These are phyloP conservation scores for Muntiacus muntjak DNA, from an alignment of 2,113 vertebrate species.

Conservation along the genomic window DNA sequence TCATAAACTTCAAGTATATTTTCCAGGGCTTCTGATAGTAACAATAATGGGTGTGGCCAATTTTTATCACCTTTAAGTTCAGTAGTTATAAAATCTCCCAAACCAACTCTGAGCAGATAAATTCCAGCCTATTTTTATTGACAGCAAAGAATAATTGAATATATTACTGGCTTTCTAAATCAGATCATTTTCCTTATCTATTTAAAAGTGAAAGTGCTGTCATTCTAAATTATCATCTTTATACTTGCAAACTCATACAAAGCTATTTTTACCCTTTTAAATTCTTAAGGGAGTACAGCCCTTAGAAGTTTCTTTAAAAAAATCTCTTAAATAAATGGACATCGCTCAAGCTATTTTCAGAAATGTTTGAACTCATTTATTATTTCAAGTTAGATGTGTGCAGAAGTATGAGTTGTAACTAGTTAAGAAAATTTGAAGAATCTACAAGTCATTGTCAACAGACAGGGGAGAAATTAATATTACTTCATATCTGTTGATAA, in stretches of 20 bases:
- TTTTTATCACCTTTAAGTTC: not conserved
- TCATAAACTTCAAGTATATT: not conserved
- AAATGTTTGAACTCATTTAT: not conserved
- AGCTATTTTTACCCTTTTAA: not conserved
- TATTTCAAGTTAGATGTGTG: not conserved
- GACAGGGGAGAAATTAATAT: not conserved
- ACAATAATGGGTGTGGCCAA: not conserved
- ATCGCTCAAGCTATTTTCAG: not conserved
- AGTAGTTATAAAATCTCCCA: not conserved
- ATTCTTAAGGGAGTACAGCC: not conserved
- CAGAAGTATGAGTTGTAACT: not conserved
- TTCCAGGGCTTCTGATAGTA: not conserved
- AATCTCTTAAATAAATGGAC: not conserved
- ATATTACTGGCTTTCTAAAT: not conserved
- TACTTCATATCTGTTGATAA: not conserved
- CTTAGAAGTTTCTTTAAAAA: not conserved
- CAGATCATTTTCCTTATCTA: not conserved
- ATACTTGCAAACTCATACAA: not conserved
- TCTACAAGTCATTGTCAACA: not conserved
- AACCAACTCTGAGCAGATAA: not conserved
- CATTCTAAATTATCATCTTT: not conserved
- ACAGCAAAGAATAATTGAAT: not conserved
- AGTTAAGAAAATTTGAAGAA: not conserved
- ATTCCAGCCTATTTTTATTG: not conserved
- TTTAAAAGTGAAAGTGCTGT: constrained; percentile 15